A percentile compares a stretch with the other conserved stretches of the same genome.
Conservation (phyloP, 2,113 vertebrate species). For the Rynchops niger region DNA sequence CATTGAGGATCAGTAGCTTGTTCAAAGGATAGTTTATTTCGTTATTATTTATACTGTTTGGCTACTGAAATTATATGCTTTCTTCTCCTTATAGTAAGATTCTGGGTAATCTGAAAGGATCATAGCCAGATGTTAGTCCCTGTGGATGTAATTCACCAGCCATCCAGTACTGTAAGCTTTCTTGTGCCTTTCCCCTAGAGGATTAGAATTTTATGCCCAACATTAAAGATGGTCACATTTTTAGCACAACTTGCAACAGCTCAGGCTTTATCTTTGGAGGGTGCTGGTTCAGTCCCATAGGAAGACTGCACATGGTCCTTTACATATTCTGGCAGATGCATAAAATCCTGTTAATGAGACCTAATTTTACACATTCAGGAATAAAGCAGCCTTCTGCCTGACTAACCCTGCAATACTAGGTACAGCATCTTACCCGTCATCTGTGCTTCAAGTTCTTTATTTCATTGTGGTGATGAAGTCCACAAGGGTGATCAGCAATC, state of each 20-base stretch:
- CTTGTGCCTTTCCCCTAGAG: neutral
- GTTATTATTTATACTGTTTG: conserved; percentile 1
- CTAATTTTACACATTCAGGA: neutral
- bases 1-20: neutral
- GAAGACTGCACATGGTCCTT: neutral
- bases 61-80: neutral
- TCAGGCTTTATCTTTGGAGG: neutral
- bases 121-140: neutral
- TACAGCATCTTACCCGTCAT: neutral
- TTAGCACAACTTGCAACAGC: neutral
- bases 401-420: neutral
- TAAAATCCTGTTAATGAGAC: neutral
- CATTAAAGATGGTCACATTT: neutral
- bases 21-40: neutral
- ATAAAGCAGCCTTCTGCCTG: neutral
- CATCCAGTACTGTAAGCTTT: neutral
- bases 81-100: neutral
- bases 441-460: neutral
- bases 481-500: neutral
- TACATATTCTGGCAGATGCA: neutral
- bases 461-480: neutral
- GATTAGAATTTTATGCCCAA: neutral
- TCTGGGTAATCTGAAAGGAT: neutral
- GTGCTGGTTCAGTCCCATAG: neutral
- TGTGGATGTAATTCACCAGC: neutral